Evolutionary conservation across 2,888 invertebrate genomes (phyloP).

Genomic region (Drosophila mimica): DNA sequence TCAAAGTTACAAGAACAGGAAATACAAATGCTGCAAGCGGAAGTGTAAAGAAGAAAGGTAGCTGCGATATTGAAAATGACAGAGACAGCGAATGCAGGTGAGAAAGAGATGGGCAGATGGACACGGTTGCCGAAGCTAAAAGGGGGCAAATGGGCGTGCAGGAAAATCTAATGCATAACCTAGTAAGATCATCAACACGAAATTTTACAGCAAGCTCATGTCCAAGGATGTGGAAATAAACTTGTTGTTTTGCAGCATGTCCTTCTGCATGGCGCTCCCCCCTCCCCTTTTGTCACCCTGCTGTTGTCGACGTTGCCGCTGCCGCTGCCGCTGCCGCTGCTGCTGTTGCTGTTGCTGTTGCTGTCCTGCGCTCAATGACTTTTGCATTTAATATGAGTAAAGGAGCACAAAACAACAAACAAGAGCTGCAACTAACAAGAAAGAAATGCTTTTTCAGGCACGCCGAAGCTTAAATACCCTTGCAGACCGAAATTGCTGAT

Average conservation of each 20-base stretch:
- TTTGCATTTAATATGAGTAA: slow-evolving; percentile 81
- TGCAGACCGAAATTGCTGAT: background rate
- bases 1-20: slow-evolving; percentile 68
- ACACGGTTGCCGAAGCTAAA: background rate
- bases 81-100: background rate
- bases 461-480: background rate
- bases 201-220: slow-evolving; percentile 81
- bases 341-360: slow-evolving; percentile 47
- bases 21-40: slow-evolving; percentile 55
- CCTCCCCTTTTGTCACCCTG: background rate
- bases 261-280: slow-evolving; percentile 23
- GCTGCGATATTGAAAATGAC: slow-evolving; percentile 23
- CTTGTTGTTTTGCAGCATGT: slow-evolving; percentile 70
- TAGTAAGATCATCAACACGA: slow-evolving; percentile 82
- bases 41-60: slow-evolving; percentile 47
- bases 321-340: slow-evolving; percentile 13
- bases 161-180: slow-evolving; percentile 81
- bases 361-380: slow-evolving; percentile 78
- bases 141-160: slow-evolving; percentile 17
- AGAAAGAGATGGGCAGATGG: background rate
- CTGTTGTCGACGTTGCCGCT: slow-evolving; percentile 24
- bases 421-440: slow-evolving; percentile 37
- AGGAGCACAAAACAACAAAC: slow-evolving; percentile 45
- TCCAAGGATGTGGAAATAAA: slow-evolving; percentile 80
- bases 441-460: background rate